Conservation (phyloP, 2,113 vertebrate species). For the Silurus meridionalis region DNA sequence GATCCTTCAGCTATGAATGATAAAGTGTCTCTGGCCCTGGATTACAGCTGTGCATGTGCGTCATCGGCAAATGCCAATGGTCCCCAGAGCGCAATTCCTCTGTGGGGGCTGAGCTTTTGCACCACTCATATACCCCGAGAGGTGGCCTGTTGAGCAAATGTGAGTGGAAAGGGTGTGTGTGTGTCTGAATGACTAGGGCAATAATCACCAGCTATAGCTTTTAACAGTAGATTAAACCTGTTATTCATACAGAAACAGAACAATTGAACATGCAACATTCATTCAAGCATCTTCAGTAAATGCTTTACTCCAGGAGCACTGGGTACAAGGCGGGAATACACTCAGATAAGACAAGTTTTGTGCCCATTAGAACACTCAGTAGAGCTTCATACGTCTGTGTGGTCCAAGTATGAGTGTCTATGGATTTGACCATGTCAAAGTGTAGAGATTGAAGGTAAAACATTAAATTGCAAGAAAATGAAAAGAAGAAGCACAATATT, state of each 20-base stretch:
- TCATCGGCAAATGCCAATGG: constrained; percentile 67
- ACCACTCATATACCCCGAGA: constrained; percentile 37
- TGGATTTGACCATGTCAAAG: background rate
- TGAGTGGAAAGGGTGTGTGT: constrained; percentile 27
- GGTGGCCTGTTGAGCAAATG: constrained; percentile 13
- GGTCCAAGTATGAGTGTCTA: background rate
- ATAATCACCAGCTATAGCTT: constrained; percentile 54
- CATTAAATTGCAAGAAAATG: background rate
- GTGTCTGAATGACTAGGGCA: background rate
- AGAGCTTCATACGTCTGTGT: background rate
- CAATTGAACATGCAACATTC: background rate
- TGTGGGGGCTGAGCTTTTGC: constrained; percentile 45
- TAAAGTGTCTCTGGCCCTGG: constrained; percentile 50
- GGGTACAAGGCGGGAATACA: background rate
- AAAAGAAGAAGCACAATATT: background rate
- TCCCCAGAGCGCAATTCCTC: constrained; percentile 58
- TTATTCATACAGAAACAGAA: constrained; percentile 13
- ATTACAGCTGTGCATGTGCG: constrained; percentile 67
- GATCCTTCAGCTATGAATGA: constrained; percentile 55
- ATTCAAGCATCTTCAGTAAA: background rate
- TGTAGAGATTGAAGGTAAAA: background rate
- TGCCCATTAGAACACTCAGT: background rate
- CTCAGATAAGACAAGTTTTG: background rate
- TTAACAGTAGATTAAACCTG: constrained; percentile 29
- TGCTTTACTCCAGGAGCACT: background rate